A percentile compares a stretch with the other conserved stretches of the same genome.
These are phyloP conservation scores for crab-eating macaque (Macaca fascicularis) DNA, from an alignment of 2,113 vertebrate species.

Conservation along the genomic window T2T-MFA8v1.1 NC_088390.1:65506501-65507000, in stretches of 20 bases:
- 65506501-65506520: background rate
- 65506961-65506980: background rate
- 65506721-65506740: background rate
- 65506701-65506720: background rate
- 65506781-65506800: background rate
- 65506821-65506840: no score
- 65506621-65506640: background rate
- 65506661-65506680: background rate
- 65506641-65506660: conserved; percentile 1
- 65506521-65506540: background rate
- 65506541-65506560: background rate
- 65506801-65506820: background rate
- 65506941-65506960: no score
- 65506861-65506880: no score
- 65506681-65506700: background rate
- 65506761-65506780: background rate
- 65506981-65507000: background rate
- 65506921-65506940: no score
- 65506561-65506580: background rate
- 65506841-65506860: no score
- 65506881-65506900: no score
- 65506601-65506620: conserved; percentile 25
- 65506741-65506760: background rate
- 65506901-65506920: no score
- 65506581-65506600: background rate